These are phyloP conservation scores for Proterorhinus semilunaris DNA, from an alignment of 2,113 vertebrate genomes.

Conservation along the genomic window DNA sequence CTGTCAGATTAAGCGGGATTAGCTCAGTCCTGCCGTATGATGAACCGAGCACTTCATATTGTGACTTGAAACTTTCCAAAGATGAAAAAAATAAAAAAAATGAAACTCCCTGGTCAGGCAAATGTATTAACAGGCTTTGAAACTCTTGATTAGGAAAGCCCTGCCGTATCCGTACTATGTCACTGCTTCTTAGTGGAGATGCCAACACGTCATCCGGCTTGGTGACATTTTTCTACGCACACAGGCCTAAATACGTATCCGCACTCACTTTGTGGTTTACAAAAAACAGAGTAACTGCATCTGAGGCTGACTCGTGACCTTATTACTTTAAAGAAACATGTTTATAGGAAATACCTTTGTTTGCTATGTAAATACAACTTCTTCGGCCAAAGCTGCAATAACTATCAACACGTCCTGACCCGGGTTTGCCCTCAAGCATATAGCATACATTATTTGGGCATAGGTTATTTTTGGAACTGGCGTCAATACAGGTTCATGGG, in stretches of 20 bases:
- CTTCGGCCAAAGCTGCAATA: no score
- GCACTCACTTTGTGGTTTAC: not conserved
- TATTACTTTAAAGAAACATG: no score
- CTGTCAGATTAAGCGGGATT: constrained; percentile 76
- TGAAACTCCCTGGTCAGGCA: constrained; percentile 36
- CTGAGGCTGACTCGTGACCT: not conserved
- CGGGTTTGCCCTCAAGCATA: no score
- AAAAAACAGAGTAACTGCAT: not conserved
- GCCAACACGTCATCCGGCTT: constrained; percentile 28
- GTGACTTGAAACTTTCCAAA: constrained; percentile 61
- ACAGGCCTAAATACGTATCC: not conserved
- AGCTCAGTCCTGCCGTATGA: constrained; percentile 63
- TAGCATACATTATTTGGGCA: no score
- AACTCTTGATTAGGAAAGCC: constrained; percentile 42
- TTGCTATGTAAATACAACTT: no score
- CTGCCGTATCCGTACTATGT: constrained; percentile 34
- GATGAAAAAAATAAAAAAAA: constrained; percentile 31
- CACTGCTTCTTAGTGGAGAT: constrained; percentile 34
- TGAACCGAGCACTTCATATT: constrained; percentile 64
- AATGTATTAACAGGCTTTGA: constrained; percentile 45
- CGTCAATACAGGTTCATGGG: no score
- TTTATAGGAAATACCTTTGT: no score
- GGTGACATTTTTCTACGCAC: constrained; percentile 25
- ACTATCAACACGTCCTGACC: no score
- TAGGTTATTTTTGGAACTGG: no score